These are phyloP conservation scores for Allolobophora icterica DNA, from an alignment of 2,888 invertebrate species.

Conservation along the genomic window DNA sequence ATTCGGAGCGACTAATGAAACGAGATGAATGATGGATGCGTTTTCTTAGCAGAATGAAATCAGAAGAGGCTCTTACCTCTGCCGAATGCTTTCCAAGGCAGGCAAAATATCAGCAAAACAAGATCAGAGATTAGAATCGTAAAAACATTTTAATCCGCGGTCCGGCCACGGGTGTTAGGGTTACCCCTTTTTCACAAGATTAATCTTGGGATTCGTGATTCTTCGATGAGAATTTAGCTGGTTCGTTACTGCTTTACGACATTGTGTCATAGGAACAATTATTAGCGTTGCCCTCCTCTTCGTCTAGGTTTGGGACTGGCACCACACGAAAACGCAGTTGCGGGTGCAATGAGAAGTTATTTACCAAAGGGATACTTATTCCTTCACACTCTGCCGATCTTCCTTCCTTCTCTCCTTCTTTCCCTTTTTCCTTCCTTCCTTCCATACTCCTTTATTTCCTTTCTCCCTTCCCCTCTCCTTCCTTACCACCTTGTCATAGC, in stretches of 20 bases:
- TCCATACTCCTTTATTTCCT: neutral
- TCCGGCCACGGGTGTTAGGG: neutral
- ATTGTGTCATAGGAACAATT: no score
- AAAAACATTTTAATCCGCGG: neutral
- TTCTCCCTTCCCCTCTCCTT: no score
- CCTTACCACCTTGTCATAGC: neutral
- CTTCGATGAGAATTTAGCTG: no score
- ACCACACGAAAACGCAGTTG: no score
- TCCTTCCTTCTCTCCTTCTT: neutral
- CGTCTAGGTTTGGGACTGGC: no score
- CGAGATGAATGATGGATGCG: neutral
- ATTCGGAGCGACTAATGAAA: neutral
- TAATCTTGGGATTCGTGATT: neutral
- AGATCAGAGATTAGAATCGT: neutral
- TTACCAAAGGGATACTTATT: no score
- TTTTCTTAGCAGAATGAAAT: neutral
- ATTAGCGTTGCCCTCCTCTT: no score
- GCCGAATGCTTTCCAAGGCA: neutral
- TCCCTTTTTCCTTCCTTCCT: neutral
- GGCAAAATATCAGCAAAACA: neutral
- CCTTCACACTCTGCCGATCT: neutral
- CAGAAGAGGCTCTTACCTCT: neutral
- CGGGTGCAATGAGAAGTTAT: no score
- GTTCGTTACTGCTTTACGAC: no score
- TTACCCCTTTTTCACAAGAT: neutral